Conservation (phyloP, 1,140 invertebrate genomes). For the Cotesia chilonis region DNA sequence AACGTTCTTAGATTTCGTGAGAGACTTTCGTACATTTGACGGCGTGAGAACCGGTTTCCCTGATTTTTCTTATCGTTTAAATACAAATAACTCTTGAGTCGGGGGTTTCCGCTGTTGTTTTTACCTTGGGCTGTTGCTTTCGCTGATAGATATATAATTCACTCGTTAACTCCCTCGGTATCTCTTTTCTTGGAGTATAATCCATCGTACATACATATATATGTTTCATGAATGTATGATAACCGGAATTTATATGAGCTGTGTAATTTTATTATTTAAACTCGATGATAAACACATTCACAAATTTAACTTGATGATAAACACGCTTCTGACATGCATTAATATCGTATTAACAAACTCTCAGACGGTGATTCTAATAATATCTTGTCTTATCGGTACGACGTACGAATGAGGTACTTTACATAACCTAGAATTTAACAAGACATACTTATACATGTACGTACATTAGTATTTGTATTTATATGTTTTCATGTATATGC, state of each 20-base stretch:
- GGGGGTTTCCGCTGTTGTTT: not conserved
- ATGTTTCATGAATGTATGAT: not conserved
- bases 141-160: constrained; percentile 18
- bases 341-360: too few relatives aligned
- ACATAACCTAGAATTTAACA: constrained; percentile 27
- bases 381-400: constrained; percentile 19
- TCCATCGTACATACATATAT: not conserved
- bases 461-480: not conserved
- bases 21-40: constrained; percentile 9
- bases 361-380: too few relatives aligned
- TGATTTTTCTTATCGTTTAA: constrained; percentile 25
- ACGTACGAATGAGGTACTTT: constrained; percentile 30
- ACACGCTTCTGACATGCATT: too few relatives aligned
- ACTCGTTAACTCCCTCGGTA: constrained; percentile 23
- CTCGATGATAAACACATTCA: too few relatives aligned
- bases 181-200: not conserved
- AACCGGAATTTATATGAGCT: constrained; percentile 7
- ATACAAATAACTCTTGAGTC: not conserved
- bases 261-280: too few relatives aligned
- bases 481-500: not conserved
- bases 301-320: too few relatives aligned
- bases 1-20: constrained; percentile 6
- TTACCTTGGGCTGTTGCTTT: not conserved
- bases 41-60: constrained; percentile 26
- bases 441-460: not conserved